phyloP scores from a whole-genome alignment of 2,797 vertebrate genomes.

The Falco columbarius region DNA sequence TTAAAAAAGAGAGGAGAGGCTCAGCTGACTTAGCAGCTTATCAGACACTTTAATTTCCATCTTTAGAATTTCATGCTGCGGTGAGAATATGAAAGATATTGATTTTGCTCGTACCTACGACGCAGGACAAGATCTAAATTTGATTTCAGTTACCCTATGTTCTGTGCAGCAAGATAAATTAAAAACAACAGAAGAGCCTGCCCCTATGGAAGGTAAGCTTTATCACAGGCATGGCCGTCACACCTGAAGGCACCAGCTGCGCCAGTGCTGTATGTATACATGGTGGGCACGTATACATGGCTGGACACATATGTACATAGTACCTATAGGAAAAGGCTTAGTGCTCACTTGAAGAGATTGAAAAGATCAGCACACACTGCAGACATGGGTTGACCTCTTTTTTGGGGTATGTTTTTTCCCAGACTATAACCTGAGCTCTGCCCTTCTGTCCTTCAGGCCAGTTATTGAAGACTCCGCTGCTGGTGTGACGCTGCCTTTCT shows the following conservation, averaged over 20 bases:
- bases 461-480: fast-evolving
- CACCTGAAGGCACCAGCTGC: background rate
- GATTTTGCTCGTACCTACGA: slow-evolving; percentile 2
- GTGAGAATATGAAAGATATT: background rate
- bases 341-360: fast-evolving
- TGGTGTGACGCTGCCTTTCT: fast-evolving
- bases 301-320: fast-evolving
- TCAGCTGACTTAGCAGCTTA: background rate
- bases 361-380: no score
- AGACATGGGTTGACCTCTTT: background rate
- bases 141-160: background rate
- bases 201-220: background rate
- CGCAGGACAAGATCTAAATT: background rate
- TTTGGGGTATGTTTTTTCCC: no score
- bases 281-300: background rate
- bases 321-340: fast-evolving
- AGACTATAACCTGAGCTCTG: background rate
- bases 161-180: background rate
- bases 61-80: background rate
- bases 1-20: background rate
- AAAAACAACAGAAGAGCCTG: background rate
- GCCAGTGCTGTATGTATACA: fast-evolving
- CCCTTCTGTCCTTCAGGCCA: background rate
- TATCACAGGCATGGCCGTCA: background rate
- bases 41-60: slow-evolving; percentile 44